Evolutionary conservation across 1,140 invertebrate genomes (phyloP), one percentile per base, ranked within the genome.

Genomic region (Drosophila truncata): DNA sequence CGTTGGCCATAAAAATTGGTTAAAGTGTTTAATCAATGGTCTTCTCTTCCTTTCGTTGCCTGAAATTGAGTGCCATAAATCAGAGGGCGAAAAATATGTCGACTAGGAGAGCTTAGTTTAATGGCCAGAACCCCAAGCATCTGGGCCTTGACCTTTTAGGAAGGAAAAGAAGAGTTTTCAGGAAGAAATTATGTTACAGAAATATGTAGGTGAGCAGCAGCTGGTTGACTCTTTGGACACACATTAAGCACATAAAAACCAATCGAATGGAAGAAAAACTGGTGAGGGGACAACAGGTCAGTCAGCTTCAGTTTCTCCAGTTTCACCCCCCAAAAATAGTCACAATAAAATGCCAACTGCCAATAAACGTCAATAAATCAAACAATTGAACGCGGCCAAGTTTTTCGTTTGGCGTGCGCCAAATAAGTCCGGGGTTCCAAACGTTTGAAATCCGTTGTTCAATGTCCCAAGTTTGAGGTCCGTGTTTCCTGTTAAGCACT

Each of bases 291-390:
- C 20, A 14, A 23, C 20, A 14, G 18, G 18, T 18, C 13, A 9
- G 20, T 0, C 20, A 46, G 7, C 13, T 20, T 20, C 5, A 44
- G 18, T 18, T 6, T 11, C 44, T 7, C 13, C 18, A 14, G 2
- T 2, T 9, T 42, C 18, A 13, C 13, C 42, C 47, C 20, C 59
- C 46, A 69, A 70, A 75, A 80, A 64, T 62, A 84, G 80, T 88
- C 80, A 81, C 81, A 90, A 90, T 84, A 79, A 90, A 90, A 90
- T 90, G 85, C 81, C 85, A 90, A 90, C 81, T 90, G 81, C 81
- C 85, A 90, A 90, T 90, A 82, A 90, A 77, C 67, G 78, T 73
- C 81, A 79, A 90, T 90, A 90, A 90, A 87, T 87, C 84, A 87
- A 88, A 80, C 84, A 83, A 83, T 87, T 88, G 83, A 83, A 63